A percentile compares a stretch with the other conserved stretches of the same genome.
phyloP scores from a whole-genome alignment of 2,888 invertebrate species.

The Apamea monoglypha region DNA sequence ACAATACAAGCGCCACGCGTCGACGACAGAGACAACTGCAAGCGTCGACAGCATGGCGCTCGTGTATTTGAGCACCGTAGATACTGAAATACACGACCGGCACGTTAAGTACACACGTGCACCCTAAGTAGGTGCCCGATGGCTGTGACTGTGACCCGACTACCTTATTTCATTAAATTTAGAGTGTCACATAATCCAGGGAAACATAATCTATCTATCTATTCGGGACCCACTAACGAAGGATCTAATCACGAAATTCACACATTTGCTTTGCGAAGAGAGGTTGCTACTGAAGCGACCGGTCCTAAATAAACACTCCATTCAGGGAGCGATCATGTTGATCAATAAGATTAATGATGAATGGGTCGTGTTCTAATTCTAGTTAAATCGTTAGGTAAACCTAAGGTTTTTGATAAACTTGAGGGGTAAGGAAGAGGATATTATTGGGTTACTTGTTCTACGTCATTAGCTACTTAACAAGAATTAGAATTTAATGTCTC shows the following conservation, averaged over 20 bases:
- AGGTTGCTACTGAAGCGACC: neutral
- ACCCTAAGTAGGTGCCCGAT: neutral
- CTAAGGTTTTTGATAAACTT: neutral
- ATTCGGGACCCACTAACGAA: slow-evolving; percentile 11
- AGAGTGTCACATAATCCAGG: neutral
- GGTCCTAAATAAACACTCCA: slow-evolving; percentile 48
- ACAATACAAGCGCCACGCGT: too few relatives aligned
- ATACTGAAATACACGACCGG: neutral
- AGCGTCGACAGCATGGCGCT: neutral
- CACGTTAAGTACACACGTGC: neutral
- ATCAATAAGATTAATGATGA: slow-evolving; percentile 20
- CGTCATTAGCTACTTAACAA: neutral
- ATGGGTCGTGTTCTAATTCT: neutral
- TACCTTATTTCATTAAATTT: neutral
- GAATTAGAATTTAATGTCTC: too few relatives aligned
- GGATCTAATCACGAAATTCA: slow-evolving; percentile 21
- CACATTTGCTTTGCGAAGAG: slow-evolving; percentile 41
- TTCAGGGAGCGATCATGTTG: neutral
- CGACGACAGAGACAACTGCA: neutral
- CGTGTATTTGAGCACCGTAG: neutral
- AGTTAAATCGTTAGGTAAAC: neutral
- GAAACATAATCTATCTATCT: neutral
- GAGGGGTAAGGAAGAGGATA: neutral
- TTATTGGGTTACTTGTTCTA: neutral
- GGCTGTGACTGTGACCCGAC: too few relatives aligned